phyloP scores from a whole-genome alignment of 1,140 invertebrate species.

The Parasteatoda tepidariorum region DNA sequence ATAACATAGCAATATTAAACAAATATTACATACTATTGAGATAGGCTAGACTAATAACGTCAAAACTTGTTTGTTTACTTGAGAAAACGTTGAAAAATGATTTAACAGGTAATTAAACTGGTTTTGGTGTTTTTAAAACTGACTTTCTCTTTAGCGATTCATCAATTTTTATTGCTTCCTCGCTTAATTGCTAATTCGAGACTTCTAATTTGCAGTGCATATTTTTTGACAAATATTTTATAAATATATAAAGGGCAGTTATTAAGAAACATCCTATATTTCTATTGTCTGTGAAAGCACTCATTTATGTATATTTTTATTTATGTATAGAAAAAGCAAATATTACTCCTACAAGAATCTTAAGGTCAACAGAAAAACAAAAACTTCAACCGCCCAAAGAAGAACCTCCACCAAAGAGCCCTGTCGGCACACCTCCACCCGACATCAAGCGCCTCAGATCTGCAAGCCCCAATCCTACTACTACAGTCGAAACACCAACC shows the following conservation, averaged over 20 bases:
- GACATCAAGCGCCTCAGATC: background rate
- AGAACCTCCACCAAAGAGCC: background rate
- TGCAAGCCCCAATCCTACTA: background rate
- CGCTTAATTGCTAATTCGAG: too few relatives aligned
- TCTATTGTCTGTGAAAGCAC: background rate
- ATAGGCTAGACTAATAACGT: too few relatives aligned
- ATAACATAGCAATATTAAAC: too few relatives aligned
- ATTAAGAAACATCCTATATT: background rate
- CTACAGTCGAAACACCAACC: background rate
- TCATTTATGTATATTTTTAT: background rate
- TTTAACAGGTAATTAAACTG: too few relatives aligned
- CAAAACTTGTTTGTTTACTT: too few relatives aligned
- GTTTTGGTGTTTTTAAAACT: too few relatives aligned
- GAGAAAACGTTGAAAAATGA: too few relatives aligned
- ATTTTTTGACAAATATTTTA: background rate
- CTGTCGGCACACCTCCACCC: background rate
- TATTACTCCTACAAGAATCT: background rate
- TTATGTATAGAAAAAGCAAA: background rate
- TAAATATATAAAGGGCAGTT: background rate
- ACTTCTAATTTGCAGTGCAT: too few relatives aligned
- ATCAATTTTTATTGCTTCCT: too few relatives aligned
- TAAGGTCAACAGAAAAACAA: conserved; percentile 19
- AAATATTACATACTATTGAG: too few relatives aligned
- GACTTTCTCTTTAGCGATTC: too few relatives aligned
- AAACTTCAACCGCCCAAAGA: background rate